Conservation (phyloP, 2,113 vertebrate species). For the Pangasianodon hypophthalmus region DNA sequence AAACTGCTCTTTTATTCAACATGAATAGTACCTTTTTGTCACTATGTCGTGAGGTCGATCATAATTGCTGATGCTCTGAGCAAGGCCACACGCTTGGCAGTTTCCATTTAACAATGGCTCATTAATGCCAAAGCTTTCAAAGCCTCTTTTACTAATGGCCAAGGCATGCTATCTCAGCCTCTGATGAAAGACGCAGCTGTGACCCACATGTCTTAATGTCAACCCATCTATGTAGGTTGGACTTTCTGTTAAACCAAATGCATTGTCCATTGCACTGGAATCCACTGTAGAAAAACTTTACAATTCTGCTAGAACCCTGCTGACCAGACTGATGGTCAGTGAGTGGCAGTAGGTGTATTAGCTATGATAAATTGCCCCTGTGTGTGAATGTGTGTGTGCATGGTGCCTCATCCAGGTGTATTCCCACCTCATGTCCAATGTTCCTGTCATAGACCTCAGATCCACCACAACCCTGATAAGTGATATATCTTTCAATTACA, state of each 20-base stretch:
- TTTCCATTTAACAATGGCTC: conserved; percentile 43
- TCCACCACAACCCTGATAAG: not conserved
- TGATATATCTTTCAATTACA: not conserved
- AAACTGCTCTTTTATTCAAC: not conserved
- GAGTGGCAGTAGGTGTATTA: conserved; percentile 42
- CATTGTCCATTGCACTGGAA: conserved; percentile 45
- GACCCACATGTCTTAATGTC: conserved; percentile 42
- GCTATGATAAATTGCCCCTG: not conserved
- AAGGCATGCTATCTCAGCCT: conserved; percentile 9
- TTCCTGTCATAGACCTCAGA: not conserved
- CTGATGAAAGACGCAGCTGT: conserved; percentile 51
- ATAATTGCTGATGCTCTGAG: conserved; percentile 5
- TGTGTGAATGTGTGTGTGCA: not conserved
- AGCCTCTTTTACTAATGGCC: conserved; percentile 47
- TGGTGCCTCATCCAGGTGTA: not conserved
- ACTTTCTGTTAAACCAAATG: not conserved
- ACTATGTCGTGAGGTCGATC: not conserved
- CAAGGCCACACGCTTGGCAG: not conserved
- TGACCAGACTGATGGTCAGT: conserved; percentile 42
- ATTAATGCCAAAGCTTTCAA: conserved; percentile 44
- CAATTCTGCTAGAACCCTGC: conserved; percentile 61
- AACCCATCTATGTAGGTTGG: conserved; percentile 11
- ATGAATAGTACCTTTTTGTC: not conserved
- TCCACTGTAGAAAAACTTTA: conserved; percentile 65
- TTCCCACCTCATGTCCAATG: not conserved